Percentiles rank a stretch among this genome's conserved stretches.
Conservation (phyloP, 2,888 invertebrate genomes). For the Lycophotia porphyrea region DNA sequence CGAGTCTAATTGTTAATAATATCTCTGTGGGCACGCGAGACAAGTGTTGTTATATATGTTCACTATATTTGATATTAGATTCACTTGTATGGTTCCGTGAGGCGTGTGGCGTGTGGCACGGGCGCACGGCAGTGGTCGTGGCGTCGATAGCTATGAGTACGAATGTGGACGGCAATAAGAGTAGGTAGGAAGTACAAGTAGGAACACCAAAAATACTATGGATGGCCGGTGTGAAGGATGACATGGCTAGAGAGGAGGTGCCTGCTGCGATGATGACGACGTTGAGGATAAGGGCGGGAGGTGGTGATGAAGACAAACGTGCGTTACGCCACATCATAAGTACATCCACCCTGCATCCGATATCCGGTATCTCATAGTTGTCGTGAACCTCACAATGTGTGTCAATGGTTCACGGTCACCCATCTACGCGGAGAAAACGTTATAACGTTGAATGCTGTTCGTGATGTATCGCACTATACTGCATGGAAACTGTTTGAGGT, state of each 20-base stretch:
- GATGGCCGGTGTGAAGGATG: too few species aligned
- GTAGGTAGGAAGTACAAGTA: too few species aligned
- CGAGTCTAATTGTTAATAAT: conserved; percentile 22
- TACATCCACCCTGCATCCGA: neutral
- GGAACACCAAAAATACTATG: too few species aligned
- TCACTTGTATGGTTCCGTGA: conserved; percentile 17
- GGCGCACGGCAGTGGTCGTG: neutral
- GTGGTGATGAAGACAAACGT: too few species aligned
- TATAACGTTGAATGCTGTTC: neutral
- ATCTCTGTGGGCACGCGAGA: neutral
- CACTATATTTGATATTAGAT: conserved; percentile 11
- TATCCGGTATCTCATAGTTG: neutral
- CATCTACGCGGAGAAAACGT: neutral
- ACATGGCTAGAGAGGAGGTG: too few species aligned
- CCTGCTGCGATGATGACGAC: neutral
- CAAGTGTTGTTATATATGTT: neutral
- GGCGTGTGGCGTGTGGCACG: neutral
- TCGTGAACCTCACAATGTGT: neutral
- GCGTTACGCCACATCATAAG: neutral
- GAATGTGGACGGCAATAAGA: neutral
- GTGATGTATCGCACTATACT: neutral
- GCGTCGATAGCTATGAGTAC: neutral
- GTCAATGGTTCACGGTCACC: conserved; percentile 18
- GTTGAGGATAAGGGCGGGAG: too few species aligned
- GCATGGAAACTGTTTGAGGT: neutral